Evolutionary conservation across 1,140 invertebrate genomes (phyloP).

Genomic region (Bathynomus jamesi): DNA sequence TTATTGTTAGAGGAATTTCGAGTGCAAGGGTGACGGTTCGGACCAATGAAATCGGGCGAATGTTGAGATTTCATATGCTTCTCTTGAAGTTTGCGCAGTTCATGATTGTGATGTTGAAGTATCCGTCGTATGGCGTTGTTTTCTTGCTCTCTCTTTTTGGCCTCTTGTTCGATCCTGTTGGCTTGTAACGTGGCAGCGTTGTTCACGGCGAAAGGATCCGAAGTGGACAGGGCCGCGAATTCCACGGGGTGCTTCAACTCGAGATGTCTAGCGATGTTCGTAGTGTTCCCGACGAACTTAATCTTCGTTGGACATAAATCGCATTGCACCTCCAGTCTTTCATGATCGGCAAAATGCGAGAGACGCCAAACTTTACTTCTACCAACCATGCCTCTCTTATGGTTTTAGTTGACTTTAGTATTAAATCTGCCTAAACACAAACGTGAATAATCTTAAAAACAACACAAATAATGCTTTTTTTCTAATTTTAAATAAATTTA

Average conservation of each 20-base stretch:
- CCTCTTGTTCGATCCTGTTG: constrained; percentile 15
- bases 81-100: constrained; percentile 22
- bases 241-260: constrained; percentile 32
- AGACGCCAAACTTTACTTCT: constrained; percentile 35
- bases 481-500: too few species aligned
- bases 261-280: constrained; percentile 33
- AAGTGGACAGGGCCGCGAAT: constrained; percentile 25
- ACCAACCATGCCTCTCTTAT: constrained; percentile 13
- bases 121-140: constrained; percentile 33
- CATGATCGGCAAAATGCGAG: constrained; percentile 27
- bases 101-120: constrained; percentile 30
- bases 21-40: background rate
- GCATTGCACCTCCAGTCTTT: constrained; percentile 27
- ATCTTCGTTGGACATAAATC: constrained; percentile 28
- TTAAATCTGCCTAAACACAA: too few species aligned
- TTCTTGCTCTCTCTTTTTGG: constrained; percentile 15
- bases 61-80: background rate
- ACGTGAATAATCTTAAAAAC: too few species aligned
- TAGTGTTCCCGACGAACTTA: constrained; percentile 37
- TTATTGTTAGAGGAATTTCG: background rate
- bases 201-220: background rate
- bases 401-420: too few species aligned
- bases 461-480: too few species aligned
- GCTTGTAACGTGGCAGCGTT: constrained; percentile 6
- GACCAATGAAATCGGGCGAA: background rate